phyloP scores from a whole-genome alignment of 2,113 vertebrate genomes.

The Fulica atra region DNA sequence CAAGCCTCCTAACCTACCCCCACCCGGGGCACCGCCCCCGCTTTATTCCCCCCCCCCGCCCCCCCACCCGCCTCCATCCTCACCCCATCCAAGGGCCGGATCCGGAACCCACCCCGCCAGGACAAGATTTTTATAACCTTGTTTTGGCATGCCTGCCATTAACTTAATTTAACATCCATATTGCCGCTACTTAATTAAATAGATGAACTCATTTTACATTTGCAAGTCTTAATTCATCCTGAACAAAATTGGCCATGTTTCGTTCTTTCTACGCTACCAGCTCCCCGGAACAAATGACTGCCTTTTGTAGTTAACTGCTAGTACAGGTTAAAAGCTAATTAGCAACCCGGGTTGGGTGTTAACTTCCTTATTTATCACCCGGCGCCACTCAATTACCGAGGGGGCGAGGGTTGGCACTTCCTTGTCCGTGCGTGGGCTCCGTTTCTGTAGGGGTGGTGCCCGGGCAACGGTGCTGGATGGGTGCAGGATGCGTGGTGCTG shows the following conservation, averaged over 20 bases:
- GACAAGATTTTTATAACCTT: constrained; percentile 50
- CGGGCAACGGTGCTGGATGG: background rate
- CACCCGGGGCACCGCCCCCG: background rate
- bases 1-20: background rate
- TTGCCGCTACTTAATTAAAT: constrained; percentile 77
- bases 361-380: constrained; percentile 72
- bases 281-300: constrained; percentile 72
- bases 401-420: background rate
- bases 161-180: constrained; percentile 74
- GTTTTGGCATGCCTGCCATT: constrained; percentile 66
- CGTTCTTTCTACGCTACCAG: constrained; percentile 59
- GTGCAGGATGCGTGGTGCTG: accelerated
- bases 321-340: constrained; percentile 77
- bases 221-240: constrained; percentile 76
- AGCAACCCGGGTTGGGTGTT: constrained; percentile 61
- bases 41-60: background rate
- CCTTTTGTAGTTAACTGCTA: constrained; percentile 68
- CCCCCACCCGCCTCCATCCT: too few relatives aligned
- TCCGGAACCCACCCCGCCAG: background rate
- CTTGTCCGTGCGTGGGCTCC: background rate
- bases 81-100: background rate
- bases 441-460: background rate
- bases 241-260: constrained; percentile 70
- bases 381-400: constrained; percentile 25
- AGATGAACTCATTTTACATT: constrained; percentile 75